A percentile compares a stretch with the other conserved stretches of the same genome.
phyloP scores from a whole-genome alignment of 1,140 invertebrate species.

The Neocloeon triangulifer region DNA sequence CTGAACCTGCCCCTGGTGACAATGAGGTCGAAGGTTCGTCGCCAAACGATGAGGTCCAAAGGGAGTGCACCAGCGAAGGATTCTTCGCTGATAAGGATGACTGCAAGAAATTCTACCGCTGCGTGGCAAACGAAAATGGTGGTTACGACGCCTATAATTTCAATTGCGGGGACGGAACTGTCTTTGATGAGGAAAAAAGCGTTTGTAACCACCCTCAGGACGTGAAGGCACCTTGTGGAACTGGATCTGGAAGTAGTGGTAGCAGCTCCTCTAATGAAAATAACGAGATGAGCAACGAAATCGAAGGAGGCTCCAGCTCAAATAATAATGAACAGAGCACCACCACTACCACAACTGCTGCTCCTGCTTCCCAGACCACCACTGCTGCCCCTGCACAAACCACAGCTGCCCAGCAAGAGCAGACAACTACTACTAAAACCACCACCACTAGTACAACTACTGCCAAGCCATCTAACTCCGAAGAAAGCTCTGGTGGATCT shows the following conservation, averaged over 20 bases:
- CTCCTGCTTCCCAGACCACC: conserved; percentile 11
- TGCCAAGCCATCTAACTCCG: conserved; percentile 9
- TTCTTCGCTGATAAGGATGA: conserved; percentile 34
- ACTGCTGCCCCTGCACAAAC: conserved; percentile 10
- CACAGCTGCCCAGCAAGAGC: conserved; percentile 8
- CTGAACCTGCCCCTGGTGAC: background rate
- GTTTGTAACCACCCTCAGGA: conserved; percentile 36
- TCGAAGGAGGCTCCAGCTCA: conserved; percentile 4
- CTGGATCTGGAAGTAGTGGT: too few relatives aligned
- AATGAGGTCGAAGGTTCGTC: conserved; percentile 1
- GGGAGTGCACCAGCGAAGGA: conserved; percentile 25
- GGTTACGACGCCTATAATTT: conserved; percentile 38
- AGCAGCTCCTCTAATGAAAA: conserved; percentile 3
- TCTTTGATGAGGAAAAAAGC: conserved; percentile 40
- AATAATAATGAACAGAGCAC: conserved; percentile 11
- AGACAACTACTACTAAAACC: conserved; percentile 10
- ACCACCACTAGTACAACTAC: conserved; percentile 10
- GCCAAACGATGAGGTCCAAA: too few relatives aligned
- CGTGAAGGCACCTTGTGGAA: too few relatives aligned
- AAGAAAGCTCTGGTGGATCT: conserved; percentile 4
- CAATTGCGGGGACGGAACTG: conserved; percentile 39
- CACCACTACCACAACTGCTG: conserved; percentile 9
- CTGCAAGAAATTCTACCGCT: conserved; percentile 56
- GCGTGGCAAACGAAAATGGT: conserved; percentile 33
- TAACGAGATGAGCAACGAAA: conserved; percentile 7